phyloP scores from a whole-genome alignment of 2,797 vertebrate genomes.

The Siniperca obscura region DNA sequence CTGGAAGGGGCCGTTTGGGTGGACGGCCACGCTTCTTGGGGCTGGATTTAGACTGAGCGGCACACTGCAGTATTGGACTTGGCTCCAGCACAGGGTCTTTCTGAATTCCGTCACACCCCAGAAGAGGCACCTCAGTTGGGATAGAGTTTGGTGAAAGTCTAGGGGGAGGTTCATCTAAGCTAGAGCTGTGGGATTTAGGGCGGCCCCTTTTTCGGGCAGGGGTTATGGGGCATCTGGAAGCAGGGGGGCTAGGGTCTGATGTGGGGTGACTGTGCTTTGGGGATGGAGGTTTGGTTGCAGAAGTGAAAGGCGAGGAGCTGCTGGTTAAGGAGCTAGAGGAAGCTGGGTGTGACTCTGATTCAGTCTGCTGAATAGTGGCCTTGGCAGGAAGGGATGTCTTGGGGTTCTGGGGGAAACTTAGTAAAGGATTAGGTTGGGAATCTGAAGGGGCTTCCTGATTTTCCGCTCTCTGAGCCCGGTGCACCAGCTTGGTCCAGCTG shows the following conservation, averaged over 20 bases:
- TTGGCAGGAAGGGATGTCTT: slow-evolving; percentile 67
- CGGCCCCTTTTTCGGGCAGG: slow-evolving; percentile 88
- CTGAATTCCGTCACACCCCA: slow-evolving; percentile 68
- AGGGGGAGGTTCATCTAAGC: slow-evolving; percentile 85
- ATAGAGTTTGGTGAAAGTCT: slow-evolving; percentile 85
- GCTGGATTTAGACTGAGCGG: slow-evolving; percentile 79
- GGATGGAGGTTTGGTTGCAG: slow-evolving; percentile 70
- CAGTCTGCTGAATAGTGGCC: slow-evolving; percentile 57
- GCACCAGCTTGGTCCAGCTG: slow-evolving; percentile 92
- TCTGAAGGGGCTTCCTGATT: slow-evolving; percentile 72
- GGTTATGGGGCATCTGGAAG: slow-evolving; percentile 72
- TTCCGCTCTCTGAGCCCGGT: slow-evolving; percentile 81
- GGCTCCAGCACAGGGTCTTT: slow-evolving; percentile 88
- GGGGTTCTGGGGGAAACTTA: slow-evolving; percentile 69
- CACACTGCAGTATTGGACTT: slow-evolving; percentile 72
- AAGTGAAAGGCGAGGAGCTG: slow-evolving; percentile 61
- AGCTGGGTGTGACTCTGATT: slow-evolving; percentile 69
- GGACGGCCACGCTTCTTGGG: slow-evolving; percentile 93
- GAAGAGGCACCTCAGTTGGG: slow-evolving; percentile 76
- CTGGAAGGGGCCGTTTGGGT: slow-evolving; percentile 68
- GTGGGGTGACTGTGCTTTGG: slow-evolving; percentile 70
- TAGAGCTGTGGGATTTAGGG: slow-evolving; percentile 89
- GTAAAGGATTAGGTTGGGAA: slow-evolving; percentile 64
- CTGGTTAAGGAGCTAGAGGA: slow-evolving; percentile 54
- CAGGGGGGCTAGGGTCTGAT: slow-evolving; percentile 63